phyloP scores from a whole-genome alignment of 2,113 vertebrate species.

The Chloebia gouldiae region DNA sequence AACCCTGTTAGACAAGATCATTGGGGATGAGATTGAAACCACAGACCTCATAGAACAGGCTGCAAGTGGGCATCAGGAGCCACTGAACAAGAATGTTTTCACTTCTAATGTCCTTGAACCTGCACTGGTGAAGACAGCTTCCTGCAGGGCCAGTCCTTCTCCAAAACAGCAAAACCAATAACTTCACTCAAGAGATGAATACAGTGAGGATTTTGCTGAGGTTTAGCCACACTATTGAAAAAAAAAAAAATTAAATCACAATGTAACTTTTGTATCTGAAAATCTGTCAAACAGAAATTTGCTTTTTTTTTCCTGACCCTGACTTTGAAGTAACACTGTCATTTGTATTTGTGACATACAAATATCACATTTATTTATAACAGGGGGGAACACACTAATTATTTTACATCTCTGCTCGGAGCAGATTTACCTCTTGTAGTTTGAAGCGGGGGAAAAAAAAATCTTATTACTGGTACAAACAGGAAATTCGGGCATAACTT shows the following conservation, averaged over 20 bases:
- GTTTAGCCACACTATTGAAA: neutral
- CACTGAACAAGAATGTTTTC: neutral
- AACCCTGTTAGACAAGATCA: neutral
- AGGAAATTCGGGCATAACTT: neutral
- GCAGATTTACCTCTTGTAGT: neutral
- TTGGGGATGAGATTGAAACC: neutral
- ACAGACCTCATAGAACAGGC: neutral
- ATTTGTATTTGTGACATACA: neutral
- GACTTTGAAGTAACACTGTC: neutral
- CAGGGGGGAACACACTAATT: neutral
- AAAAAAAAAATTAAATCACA: neutral
- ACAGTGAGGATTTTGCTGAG: neutral
- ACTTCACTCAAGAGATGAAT: neutral
- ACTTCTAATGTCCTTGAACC: neutral
- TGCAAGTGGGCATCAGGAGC: neutral
- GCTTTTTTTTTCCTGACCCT: neutral
- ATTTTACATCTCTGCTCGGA: neutral
- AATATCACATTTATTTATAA: neutral
- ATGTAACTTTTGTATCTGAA: neutral
- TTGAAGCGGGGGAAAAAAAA: rapidly evolving
- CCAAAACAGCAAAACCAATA: neutral
- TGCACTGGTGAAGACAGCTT: neutral
- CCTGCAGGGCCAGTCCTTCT: neutral
- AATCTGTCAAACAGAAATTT: neutral
- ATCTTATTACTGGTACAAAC: neutral